Evolutionary conservation across 1,140 invertebrate genomes (phyloP).

Genomic region (Neodiprion virginianus): DNA sequence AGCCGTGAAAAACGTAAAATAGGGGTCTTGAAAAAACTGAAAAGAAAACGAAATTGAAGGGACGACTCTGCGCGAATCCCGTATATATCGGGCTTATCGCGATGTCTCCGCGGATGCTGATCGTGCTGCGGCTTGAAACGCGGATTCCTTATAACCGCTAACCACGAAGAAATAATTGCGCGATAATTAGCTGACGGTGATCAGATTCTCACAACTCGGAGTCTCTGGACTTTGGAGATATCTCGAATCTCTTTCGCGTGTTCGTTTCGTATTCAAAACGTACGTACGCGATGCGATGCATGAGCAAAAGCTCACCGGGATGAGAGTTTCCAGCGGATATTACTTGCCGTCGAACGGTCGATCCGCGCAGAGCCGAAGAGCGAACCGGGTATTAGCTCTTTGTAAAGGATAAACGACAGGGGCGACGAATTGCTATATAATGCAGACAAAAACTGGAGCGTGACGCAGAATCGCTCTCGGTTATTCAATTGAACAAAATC

Average conservation of each 20-base stretch:
- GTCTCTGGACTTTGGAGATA: neutral
- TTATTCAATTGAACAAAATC: neutral
- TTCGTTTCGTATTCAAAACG: neutral
- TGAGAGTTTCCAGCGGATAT: too few species aligned
- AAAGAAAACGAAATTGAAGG: conserved; percentile 29
- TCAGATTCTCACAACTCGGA: neutral
- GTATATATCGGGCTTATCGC: conserved; percentile 27
- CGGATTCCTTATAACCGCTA: neutral
- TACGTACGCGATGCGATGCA: too few species aligned
- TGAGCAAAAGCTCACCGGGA: too few species aligned
- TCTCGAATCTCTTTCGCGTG: neutral
- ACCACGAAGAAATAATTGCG: conserved; percentile 1
- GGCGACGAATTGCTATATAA: too few species aligned
- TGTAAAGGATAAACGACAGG: too few species aligned
- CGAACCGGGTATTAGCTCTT: too few species aligned
- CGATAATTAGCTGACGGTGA: conserved; percentile 1
- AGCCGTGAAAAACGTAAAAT: neutral
- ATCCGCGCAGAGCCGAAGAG: too few species aligned
- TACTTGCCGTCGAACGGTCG: too few species aligned
- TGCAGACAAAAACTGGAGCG: too few species aligned
- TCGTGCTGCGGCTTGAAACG: conserved; percentile 13
- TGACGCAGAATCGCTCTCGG: too few species aligned
- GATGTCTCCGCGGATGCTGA: neutral
- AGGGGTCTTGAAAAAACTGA: neutral
- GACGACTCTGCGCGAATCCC: conserved; percentile 27